Conservation (phyloP, 2,888 invertebrate species). For the Miltochrista miniata region DNA sequence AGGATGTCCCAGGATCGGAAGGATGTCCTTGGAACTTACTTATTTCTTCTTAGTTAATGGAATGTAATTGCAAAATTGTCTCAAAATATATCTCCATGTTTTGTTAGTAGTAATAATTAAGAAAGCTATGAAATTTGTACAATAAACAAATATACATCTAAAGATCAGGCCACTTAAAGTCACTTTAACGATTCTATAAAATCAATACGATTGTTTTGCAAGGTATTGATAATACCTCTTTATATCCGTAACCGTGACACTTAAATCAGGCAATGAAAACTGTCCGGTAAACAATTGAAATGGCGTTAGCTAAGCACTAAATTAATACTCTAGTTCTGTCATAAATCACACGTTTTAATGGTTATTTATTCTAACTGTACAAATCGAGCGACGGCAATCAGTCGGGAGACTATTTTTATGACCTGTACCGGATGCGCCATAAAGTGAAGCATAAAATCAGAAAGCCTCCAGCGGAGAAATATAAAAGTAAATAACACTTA, state of each 20-base stretch:
- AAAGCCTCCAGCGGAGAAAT: conserved; percentile 71
- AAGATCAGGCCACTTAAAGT: too few species aligned
- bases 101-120: too few species aligned
- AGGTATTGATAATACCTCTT: conserved; percentile 24
- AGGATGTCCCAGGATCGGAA: too few species aligned
- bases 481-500: conserved; percentile 79
- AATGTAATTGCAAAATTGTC: too few species aligned
- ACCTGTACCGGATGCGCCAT: conserved; percentile 75
- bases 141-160: too few species aligned
- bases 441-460: conserved; percentile 77
- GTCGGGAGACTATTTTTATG: conserved; percentile 76
- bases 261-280: conserved; percentile 32
- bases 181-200: conserved; percentile 4
- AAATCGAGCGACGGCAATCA: conserved; percentile 74
- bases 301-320: conserved; percentile 33
- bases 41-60: too few species aligned
- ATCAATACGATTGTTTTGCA: conserved; percentile 2
- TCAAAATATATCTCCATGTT: too few species aligned
- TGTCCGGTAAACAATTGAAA: conserved; percentile 36
- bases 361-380: conserved; percentile 66
- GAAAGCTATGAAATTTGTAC: too few species aligned
- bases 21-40: too few species aligned
- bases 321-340: conserved; percentile 48
- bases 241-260: conserved; percentile 17
- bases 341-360: conserved; percentile 72